A percentile compares a stretch with the other conserved stretches of the same genome.
Evolutionary conservation across 1,140 invertebrate species (phyloP).

Genomic region (Leptinotarsa lineolata): DNA sequence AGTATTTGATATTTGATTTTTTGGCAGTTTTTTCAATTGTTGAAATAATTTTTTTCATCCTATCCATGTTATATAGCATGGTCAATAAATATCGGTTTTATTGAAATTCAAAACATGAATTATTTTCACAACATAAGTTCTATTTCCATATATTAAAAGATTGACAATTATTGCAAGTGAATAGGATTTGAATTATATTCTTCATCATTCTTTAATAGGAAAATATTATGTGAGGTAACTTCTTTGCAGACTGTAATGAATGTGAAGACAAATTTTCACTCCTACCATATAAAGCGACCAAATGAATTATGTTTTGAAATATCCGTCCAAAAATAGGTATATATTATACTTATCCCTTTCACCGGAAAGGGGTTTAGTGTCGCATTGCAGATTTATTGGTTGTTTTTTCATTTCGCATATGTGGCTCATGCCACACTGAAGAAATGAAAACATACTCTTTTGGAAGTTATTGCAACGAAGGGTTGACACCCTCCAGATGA

Average conservation of each 20-base stretch:
- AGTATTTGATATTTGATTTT: too few relatives aligned
- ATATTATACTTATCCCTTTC: constrained; percentile 25
- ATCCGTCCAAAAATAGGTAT: constrained; percentile 27
- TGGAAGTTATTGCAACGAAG: neutral
- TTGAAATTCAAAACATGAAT: too few relatives aligned
- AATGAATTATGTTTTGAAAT: constrained; percentile 25
- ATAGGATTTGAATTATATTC: too few relatives aligned
- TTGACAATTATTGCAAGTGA: too few relatives aligned
- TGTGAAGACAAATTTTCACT: constrained; percentile 3
- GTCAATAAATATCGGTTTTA: too few relatives aligned
- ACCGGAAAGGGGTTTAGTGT: constrained; percentile 39
- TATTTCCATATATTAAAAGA: too few relatives aligned
- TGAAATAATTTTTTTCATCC: too few relatives aligned
- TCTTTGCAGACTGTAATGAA: neutral
- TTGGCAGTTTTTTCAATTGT: too few relatives aligned
- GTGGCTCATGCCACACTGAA: constrained; percentile 14
- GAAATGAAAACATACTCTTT: constrained; percentile 18
- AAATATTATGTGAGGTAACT: too few relatives aligned
- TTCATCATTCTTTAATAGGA: too few relatives aligned
- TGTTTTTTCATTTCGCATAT: constrained; percentile 34
- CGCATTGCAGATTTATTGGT: constrained; percentile 41
- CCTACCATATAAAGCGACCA: constrained; percentile 1
- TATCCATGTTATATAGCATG: too few relatives aligned
- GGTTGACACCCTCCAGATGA: constrained; percentile 10
- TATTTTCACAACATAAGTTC: too few relatives aligned